Evolutionary conservation across 2,797 vertebrate genomes (phyloP).

Genomic region (Molossus molossus): DNA sequence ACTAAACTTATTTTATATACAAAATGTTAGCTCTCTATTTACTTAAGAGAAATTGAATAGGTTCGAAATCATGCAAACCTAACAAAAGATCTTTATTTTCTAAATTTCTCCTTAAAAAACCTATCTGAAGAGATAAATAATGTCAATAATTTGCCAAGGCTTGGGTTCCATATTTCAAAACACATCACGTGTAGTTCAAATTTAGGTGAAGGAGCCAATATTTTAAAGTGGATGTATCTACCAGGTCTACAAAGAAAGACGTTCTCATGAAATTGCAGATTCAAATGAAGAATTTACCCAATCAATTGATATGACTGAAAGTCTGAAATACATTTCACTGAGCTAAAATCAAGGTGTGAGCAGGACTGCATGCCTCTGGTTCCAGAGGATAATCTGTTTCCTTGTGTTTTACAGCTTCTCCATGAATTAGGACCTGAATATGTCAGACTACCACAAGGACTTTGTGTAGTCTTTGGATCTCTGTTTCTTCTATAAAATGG

Average conservation of each 20-base stretch:
- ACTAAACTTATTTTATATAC: not conserved
- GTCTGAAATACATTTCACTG: not conserved
- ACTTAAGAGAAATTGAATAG: not conserved
- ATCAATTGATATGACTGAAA: not conserved
- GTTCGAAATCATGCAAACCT: not conserved
- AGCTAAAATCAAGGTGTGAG: not conserved
- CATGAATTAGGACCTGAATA: not conserved
- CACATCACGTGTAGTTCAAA: not conserved
- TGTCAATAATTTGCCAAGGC: not conserved
- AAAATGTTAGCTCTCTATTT: not conserved
- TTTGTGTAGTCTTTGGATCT: not conserved
- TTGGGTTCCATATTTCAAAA: not conserved
- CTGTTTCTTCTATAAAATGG: constrained; percentile 12
- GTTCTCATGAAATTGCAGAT: not conserved
- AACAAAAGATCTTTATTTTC: not conserved
- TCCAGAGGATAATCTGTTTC: not conserved
- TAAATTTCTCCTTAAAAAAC: not conserved
- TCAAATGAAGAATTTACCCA: not conserved
- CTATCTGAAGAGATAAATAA: not conserved
- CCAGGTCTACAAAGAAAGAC: not conserved
- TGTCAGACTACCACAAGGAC: not conserved
- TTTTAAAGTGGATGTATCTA: not conserved
- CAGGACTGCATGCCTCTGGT: not conserved
- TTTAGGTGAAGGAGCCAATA: not conserved
- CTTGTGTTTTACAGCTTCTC: not conserved